Percentiles rank a stretch among this genome's conserved stretches.
These are phyloP conservation scores for Oostethus manadensis DNA, from an alignment of 2,113 vertebrate genomes.

Conservation along the genomic window DNA sequence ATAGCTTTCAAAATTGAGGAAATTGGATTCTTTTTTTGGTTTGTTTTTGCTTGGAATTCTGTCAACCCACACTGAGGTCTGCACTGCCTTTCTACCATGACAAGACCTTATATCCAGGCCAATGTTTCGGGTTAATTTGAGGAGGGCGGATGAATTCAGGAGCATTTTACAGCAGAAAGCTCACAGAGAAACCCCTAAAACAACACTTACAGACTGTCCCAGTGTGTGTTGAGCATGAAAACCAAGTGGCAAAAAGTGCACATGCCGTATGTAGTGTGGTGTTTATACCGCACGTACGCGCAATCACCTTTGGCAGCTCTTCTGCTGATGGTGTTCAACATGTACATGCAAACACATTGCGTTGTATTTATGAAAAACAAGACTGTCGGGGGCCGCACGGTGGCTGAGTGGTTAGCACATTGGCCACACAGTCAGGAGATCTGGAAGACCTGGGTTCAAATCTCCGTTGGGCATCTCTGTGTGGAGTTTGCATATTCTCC, in stretches of 20 bases:
- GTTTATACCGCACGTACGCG: background rate
- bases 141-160: background rate
- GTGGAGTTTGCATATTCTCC: too few relatives aligned
- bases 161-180: background rate
- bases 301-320: background rate
- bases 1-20: background rate
- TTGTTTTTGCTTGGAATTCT: background rate
- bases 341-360: background rate
- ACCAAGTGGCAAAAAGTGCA: background rate
- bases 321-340: background rate
- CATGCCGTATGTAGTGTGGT: background rate
- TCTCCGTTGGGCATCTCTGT: too few relatives aligned
- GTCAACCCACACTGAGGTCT: background rate
- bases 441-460: too few relatives aligned
- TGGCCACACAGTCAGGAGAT: too few relatives aligned
- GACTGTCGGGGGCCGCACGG: background rate
- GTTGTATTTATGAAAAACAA: background rate
- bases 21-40: slow-evolving; percentile 2
- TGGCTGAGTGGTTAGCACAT: too few relatives aligned
- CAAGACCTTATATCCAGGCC: background rate
- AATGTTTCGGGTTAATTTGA: slow-evolving; percentile 1
- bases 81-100: background rate
- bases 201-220: background rate
- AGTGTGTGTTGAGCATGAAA: background rate
- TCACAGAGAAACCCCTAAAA: background rate